phyloP scores from a whole-genome alignment of 1,140 invertebrate species.

The Bombus waltoni region DNA sequence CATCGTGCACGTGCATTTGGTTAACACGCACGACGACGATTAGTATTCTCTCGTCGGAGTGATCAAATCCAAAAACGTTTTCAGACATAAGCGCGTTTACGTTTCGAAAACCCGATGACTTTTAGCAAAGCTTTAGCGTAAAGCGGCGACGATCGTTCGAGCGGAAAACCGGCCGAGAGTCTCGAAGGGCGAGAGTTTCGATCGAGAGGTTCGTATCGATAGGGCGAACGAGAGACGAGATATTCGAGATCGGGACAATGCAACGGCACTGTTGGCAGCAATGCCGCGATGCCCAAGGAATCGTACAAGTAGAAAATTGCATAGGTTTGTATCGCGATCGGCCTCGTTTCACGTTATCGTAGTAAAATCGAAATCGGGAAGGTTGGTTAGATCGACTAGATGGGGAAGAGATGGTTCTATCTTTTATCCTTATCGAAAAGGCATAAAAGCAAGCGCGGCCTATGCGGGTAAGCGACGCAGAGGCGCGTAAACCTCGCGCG shows the following conservation, averaged over 20 bases:
- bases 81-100: not conserved
- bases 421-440: constrained; percentile 22
- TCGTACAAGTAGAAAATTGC: no score
- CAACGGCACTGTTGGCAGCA: no score
- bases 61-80: not conserved
- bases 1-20: not conserved
- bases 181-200: not conserved
- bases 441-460: not conserved
- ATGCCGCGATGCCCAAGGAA: no score
- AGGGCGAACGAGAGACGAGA: not conserved
- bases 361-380: no score
- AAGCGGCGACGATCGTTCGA: constrained; percentile 7
- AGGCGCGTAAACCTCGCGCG: constrained; percentile 35
- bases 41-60: not conserved
- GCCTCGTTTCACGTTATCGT: no score
- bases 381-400: not conserved
- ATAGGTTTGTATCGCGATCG: no score
- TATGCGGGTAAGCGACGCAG: not conserved
- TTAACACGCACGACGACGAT: not conserved
- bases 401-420: not conserved
- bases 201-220: not conserved
- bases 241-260: no score
- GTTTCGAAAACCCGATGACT: constrained; percentile 9
- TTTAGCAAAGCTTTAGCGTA: constrained; percentile 13
- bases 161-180: constrained; percentile 1